These are phyloP conservation scores for Slavum lentiscoides DNA, from an alignment of 2,888 invertebrate species.

Conservation along the genomic window DNA sequence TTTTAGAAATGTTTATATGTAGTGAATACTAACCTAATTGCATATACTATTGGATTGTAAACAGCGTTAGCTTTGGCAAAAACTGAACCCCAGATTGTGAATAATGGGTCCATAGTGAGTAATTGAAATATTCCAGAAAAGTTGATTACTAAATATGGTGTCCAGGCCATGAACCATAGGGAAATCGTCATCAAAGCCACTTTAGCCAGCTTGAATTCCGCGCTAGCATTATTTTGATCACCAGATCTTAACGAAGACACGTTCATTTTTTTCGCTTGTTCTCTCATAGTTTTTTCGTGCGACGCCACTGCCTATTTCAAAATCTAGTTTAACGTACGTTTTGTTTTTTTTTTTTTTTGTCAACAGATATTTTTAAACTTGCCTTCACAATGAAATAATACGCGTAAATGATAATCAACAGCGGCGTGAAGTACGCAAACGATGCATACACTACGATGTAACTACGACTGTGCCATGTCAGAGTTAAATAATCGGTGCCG, in stretches of 20 bases:
- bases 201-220: constrained; percentile 86
- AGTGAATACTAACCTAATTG: constrained; percentile 70
- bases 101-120: constrained; percentile 74
- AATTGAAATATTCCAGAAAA: constrained; percentile 78
- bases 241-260: constrained; percentile 82
- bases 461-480: constrained; percentile 75
- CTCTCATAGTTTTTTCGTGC: constrained; percentile 84
- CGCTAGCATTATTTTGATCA: constrained; percentile 76
- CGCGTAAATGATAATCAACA: constrained; percentile 80
- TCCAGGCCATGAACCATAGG: constrained; percentile 87
- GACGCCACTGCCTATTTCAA: constrained; percentile 72
- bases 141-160: constrained; percentile 83
- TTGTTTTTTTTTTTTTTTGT: neutral
- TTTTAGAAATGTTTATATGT: neutral
- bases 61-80: constrained; percentile 91
- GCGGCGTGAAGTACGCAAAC: constrained; percentile 76
- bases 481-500: constrained; percentile 82
- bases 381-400: constrained; percentile 85
- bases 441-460: constrained; percentile 75
- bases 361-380: constrained; percentile 22
- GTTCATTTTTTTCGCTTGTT: constrained; percentile 93
- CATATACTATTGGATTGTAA: constrained; percentile 89
- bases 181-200: constrained; percentile 87
- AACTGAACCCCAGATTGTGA: constrained; percentile 86
- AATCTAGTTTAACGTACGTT: neutral